A percentile compares a stretch with the other conserved stretches of the same genome.
Evolutionary conservation across 2,888 invertebrate genomes (phyloP).

Genomic region (Amphipyra tragopoginis): DNA sequence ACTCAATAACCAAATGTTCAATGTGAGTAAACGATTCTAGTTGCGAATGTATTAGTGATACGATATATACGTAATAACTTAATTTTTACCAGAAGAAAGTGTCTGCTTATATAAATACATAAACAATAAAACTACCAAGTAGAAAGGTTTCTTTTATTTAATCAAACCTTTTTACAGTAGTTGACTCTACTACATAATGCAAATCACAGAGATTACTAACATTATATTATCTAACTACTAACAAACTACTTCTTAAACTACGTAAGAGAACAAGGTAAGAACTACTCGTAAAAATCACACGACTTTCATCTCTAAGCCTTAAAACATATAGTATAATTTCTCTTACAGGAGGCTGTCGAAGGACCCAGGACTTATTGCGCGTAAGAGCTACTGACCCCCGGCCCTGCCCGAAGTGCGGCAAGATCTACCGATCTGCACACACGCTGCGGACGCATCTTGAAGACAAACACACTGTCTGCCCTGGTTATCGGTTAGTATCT

Average conservation of each 20-base stretch:
- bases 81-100: constrained; percentile 88
- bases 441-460: constrained; percentile 97
- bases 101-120: constrained; percentile 88
- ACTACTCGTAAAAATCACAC: constrained; percentile 17
- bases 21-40: constrained; percentile 89
- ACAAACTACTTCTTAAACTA: constrained; percentile 48
- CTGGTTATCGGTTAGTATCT: constrained; percentile 92
- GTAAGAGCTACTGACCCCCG: constrained; percentile 97
- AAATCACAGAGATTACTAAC: constrained; percentile 1
- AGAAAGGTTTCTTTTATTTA: constrained; percentile 68
- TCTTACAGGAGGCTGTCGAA: constrained; percentile 91
- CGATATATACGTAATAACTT: constrained; percentile 89
- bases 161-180: constrained; percentile 16
- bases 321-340: constrained; percentile 26
- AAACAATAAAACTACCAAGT: constrained; percentile 89
- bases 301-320: constrained; percentile 7
- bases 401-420: constrained; percentile 97
- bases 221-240: constrained; percentile 27
- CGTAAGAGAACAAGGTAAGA: constrained; percentile 58
- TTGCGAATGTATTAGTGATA: constrained; percentile 89
- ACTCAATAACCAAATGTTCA: constrained; percentile 89
- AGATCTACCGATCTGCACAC: constrained; percentile 97
- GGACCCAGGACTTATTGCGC: constrained; percentile 95
- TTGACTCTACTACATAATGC: constrained; percentile 4
- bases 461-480: constrained; percentile 98